Evolutionary conservation across 2,113 vertebrate species (phyloP).

Genomic region (Elaphurus davidianus): DNA sequence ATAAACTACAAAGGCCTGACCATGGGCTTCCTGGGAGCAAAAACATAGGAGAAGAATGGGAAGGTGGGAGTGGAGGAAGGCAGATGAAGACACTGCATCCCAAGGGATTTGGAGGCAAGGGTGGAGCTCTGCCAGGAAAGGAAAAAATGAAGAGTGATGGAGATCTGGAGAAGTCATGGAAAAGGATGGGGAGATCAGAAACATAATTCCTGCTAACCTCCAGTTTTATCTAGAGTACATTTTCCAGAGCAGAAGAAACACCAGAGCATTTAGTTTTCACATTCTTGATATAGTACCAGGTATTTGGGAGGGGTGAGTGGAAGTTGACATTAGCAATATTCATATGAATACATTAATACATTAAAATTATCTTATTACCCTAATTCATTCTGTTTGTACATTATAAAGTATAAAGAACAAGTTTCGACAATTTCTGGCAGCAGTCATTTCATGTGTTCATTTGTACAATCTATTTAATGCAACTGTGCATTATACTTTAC

Average conservation of each 20-base stretch:
- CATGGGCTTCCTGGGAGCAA: background rate
- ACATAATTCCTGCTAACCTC: background rate
- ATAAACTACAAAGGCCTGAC: background rate
- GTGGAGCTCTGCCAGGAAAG: background rate
- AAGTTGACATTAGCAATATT: background rate
- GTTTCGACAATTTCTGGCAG: background rate
- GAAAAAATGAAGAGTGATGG: background rate
- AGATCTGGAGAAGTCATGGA: background rate
- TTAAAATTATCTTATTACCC: constrained; percentile 14
- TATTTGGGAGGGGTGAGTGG: too few relatives aligned
- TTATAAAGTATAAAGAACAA: background rate
- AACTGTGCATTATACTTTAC: background rate
- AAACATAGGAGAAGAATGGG: background rate
- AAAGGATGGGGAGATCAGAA: background rate
- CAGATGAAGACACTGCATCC: background rate
- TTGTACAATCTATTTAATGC: background rate
- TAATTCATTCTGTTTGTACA: background rate
- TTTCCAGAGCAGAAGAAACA: background rate
- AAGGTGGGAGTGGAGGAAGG: background rate
- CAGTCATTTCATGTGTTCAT: background rate
- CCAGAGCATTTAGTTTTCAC: background rate
- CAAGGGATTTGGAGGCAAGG: background rate
- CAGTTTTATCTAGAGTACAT: background rate
- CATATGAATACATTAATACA: background rate
- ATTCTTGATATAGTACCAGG: background rate